phyloP scores from a whole-genome alignment of 1,140 invertebrate species.

The Myzus persicae region DNA sequence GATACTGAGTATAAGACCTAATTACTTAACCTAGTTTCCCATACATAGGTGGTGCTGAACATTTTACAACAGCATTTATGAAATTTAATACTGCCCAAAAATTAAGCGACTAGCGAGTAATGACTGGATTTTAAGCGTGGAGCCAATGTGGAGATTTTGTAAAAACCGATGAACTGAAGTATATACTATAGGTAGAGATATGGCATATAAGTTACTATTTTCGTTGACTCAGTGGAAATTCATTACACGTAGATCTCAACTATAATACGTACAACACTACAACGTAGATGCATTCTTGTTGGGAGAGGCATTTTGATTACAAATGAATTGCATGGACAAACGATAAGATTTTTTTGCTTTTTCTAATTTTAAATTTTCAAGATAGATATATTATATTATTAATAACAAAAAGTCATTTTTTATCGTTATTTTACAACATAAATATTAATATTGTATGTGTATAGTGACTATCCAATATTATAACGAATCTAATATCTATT shows the following conservation, averaged over 20 bases:
- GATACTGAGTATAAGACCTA: neutral
- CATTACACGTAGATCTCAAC: neutral
- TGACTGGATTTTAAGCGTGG: neutral
- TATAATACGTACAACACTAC: neutral
- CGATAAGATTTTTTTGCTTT: neutral
- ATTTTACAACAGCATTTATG: neutral
- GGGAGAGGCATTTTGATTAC: neutral
- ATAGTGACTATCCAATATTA: neutral
- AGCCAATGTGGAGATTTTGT: too few relatives aligned
- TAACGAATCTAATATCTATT: neutral
- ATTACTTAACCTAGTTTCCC: neutral
- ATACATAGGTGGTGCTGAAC: neutral
- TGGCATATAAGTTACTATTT: neutral
- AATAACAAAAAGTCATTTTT: slow-evolving; percentile 3
- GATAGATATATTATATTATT: neutral
- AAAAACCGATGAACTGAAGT: too few relatives aligned
- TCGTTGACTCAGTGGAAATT: neutral
- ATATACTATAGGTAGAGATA: too few relatives aligned
- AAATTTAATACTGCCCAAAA: neutral
- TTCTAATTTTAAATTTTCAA: neutral
- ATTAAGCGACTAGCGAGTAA: neutral
- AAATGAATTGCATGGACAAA: neutral
- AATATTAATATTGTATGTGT: neutral
- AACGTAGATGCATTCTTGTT: neutral
- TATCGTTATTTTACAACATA: neutral